A percentile compares a stretch with the other conserved stretches of the same genome.
These are phyloP conservation scores for Sisyra nigra DNA, from an alignment of 2,888 invertebrate genomes.

Conservation along the genomic window DNA sequence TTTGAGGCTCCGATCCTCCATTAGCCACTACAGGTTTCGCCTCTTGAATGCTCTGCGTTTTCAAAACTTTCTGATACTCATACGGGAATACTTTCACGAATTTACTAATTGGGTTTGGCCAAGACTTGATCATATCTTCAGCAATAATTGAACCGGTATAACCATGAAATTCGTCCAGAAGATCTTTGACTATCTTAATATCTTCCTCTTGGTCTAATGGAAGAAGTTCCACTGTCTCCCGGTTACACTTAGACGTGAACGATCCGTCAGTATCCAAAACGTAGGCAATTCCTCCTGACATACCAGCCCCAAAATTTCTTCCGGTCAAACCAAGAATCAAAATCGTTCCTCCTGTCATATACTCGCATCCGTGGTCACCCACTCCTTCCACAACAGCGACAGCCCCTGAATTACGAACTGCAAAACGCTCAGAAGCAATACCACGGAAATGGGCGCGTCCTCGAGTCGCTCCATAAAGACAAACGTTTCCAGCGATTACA, in stretches of 20 bases:
- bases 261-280: slow-evolving; percentile 81
- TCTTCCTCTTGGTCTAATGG: slow-evolving; percentile 67
- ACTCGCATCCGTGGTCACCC: slow-evolving; percentile 99
- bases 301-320: slow-evolving; percentile 96
- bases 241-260: slow-evolving; percentile 78
- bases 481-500: slow-evolving; percentile 96
- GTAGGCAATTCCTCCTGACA: slow-evolving; percentile 91
- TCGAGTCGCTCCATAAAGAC: slow-evolving; percentile 90
- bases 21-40: slow-evolving; percentile 12
- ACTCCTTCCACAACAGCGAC: slow-evolving; percentile 93
- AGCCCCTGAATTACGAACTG: slow-evolving; percentile 95
- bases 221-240: slow-evolving; percentile 87
- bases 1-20: slow-evolving; percentile 24
- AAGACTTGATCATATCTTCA: slow-evolving; percentile 44
- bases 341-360: slow-evolving; percentile 93
- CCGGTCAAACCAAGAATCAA: slow-evolving; percentile 90
- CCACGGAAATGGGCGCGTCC: slow-evolving; percentile 81
- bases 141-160: slow-evolving; percentile 56
- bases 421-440: slow-evolving; percentile 95
- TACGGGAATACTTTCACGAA: slow-evolving; percentile 84
- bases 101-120: slow-evolving; percentile 62
- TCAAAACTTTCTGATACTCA: slow-evolving; percentile 85
- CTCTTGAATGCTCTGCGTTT: slow-evolving; percentile 34
- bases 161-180: slow-evolving; percentile 70
- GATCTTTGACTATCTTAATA: slow-evolving; percentile 50